A percentile compares a stretch with the other conserved stretches of the same genome.
Evolutionary conservation across 37 sponge, comb jelly and placozoan genomes (phyloP).

Genomic region (Beroe ovata): DNA sequence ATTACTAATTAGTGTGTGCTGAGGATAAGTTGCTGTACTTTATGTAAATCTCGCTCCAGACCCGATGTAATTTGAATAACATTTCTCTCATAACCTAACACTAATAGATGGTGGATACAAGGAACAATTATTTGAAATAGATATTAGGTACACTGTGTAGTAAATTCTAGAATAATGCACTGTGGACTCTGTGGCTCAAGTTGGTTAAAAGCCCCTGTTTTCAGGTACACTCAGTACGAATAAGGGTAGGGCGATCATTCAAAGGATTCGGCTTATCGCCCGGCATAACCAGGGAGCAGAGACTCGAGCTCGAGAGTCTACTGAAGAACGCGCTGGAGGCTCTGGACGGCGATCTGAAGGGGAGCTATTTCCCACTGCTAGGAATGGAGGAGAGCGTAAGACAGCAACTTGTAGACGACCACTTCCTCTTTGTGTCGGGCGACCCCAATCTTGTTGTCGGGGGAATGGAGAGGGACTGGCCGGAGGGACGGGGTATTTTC

Average conservation of each 20-base stretch:
- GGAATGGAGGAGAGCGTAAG: slow-evolving; percentile 66
- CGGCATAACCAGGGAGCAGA: slow-evolving; percentile 65
- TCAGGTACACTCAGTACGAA: slow-evolving; percentile 72
- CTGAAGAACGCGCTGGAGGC: slow-evolving; percentile 67
- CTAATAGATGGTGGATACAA: no score
- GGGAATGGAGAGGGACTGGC: slow-evolving; percentile 73
- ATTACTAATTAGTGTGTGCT: no score
- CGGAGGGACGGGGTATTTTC: slow-evolving; percentile 73
- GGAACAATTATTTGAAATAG: no score
- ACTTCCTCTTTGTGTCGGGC: slow-evolving; percentile 58
- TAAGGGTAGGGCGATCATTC: slow-evolving; percentile 76
- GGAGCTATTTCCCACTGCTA: slow-evolving; percentile 71
- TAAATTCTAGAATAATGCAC: not conserved
- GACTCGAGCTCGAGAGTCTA: slow-evolving; percentile 69
- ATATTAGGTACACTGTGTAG: not conserved
- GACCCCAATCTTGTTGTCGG: slow-evolving; percentile 53
- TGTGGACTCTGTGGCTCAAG: not conserved
- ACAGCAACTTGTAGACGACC: slow-evolving; percentile 65
- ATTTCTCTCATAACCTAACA: no score
- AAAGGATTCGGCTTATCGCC: slow-evolving; percentile 75
- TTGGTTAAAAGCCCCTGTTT: not conserved
- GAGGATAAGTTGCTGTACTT: no score
- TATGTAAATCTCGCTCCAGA: no score
- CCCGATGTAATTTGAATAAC: no score
- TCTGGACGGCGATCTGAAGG: slow-evolving; percentile 69